Evolutionary conservation across 2,797 vertebrate genomes (phyloP), one percentile per base, ranked within the genome.

Genomic region (Sebastes diploproa): DNA sequence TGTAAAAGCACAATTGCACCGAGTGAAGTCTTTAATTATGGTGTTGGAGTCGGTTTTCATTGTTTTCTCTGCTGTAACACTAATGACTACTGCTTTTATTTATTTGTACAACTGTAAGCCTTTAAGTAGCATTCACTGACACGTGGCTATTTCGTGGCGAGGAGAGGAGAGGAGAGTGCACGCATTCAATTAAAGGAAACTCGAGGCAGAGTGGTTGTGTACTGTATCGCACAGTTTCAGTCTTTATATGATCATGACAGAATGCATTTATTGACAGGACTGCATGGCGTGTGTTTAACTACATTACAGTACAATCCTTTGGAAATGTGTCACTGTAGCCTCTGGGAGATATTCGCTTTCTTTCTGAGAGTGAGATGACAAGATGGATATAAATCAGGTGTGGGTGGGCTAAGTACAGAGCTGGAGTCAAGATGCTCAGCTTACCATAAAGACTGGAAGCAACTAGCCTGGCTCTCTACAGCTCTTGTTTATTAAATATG

Each of bases 71-170:
- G 25, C 42, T 78, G 27, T 46, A 82, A 83, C 11, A 13, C 54
- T 22, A 62, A 73, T 50, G 46, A 86, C 86, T 86, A 80, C 72
- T 87, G 77, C 38, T 68, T 87, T 81, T 72, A 86, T 88, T 84
- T 89, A 88, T 89, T 83, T 77, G 27, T 79, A 34, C 52, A 58
- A 80, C 60, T 75, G 50, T 66, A 65, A 72, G 20, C 14, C 27
- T 79, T 46, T 16, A 68, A 56, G 52, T 46, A 63, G 58, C 9
- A 22, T 68, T 78, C 32, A 58, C 46, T 71, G 69, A 27, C 36
- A 68, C 11, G 18, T 58, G 20, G 18, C 2, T 74, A 7, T 34
- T 32, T 73, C 7, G 71, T 67, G 58, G 25, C 30, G 36, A n/a
- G 4, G 5, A 61, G 14, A 50, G 38, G 46, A 63, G 34, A 70